Conservation (phyloP, 2,113 vertebrate species). For the Entomyzon cyanotis region DNA sequence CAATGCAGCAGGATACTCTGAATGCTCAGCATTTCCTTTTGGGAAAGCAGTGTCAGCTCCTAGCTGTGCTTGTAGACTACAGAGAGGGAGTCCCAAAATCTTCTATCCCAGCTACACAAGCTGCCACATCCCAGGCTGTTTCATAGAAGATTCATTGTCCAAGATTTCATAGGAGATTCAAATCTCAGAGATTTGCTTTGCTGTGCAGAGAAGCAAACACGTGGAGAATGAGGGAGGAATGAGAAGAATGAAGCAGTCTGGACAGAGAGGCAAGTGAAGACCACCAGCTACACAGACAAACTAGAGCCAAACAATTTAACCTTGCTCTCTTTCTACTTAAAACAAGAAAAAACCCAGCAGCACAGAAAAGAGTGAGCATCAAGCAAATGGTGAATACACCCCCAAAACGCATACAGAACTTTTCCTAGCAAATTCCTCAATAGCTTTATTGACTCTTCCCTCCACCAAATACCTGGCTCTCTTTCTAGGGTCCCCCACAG, state of each 20-base stretch:
- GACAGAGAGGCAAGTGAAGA: neutral
- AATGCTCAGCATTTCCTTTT: neutral
- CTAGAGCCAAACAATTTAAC: neutral
- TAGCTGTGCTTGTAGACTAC: accelerated
- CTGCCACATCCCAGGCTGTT: neutral
- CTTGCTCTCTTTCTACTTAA: neutral
- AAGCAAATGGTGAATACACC: accelerated
- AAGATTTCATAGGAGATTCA: neutral
- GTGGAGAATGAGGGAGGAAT: neutral
- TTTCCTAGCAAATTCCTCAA: neutral
- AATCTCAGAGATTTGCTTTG: accelerated
- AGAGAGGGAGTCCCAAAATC: neutral
- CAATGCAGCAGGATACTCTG: neutral
- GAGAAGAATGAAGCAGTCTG: neutral
- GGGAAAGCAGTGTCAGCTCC: neutral
- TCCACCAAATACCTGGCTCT: neutral
- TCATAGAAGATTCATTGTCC: neutral
- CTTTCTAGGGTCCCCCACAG: neutral
- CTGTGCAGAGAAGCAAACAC: neutral
- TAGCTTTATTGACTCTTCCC: neutral
- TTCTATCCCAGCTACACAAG: neutral
- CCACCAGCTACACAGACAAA: neutral
- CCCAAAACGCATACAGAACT: neutral
- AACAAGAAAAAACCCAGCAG: neutral
- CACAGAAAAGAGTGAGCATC: neutral